Evolutionary conservation across 2,888 invertebrate species (phyloP).

Genomic region (Pardosa pseudoannulata): DNA sequence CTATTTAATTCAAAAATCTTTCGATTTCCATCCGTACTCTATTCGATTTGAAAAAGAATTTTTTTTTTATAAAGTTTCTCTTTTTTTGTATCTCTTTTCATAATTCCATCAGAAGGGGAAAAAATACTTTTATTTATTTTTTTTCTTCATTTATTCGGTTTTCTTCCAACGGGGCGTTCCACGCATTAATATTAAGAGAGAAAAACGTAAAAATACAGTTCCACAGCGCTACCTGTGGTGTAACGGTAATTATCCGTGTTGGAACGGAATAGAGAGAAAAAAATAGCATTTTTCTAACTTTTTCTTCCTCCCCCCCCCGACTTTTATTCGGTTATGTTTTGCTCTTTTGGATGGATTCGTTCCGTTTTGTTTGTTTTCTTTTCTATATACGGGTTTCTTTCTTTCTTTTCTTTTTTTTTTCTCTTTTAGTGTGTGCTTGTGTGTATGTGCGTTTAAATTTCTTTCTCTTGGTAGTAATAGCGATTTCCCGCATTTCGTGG

Average conservation of each 20-base stretch:
- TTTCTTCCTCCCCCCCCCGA: not conserved
- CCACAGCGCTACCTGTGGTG: conserved; percentile 62
- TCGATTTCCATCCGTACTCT: conserved; percentile 38
- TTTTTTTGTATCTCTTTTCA: not conserved
- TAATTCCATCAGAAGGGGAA: not conserved
- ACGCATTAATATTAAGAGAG: conserved; percentile 61
- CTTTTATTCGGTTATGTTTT: conserved; percentile 38
- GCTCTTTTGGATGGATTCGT: not conserved
- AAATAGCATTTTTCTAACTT: not conserved
- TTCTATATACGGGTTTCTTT: not conserved
- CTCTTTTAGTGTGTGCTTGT: not conserved
- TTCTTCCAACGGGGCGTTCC: conserved; percentile 37
- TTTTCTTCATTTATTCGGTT: conserved; percentile 44
- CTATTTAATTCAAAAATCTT: conserved; percentile 49
- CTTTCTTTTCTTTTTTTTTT: not conserved
- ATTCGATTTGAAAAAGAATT: conserved; percentile 6
- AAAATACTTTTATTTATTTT: not conserved
- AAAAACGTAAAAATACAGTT: conserved; percentile 58
- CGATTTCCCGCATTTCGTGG: not conserved
- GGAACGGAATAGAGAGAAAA: not conserved
- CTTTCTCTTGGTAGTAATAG: not conserved
- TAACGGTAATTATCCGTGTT: conserved; percentile 64
- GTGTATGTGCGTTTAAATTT: conserved; percentile 1
- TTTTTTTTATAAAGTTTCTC: not conserved
- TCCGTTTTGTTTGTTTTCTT: not conserved